Base-by-base conservation (phyloP, 2,888 invertebrate genomes). In the Eudasyphora cyanicolor region DNA sequence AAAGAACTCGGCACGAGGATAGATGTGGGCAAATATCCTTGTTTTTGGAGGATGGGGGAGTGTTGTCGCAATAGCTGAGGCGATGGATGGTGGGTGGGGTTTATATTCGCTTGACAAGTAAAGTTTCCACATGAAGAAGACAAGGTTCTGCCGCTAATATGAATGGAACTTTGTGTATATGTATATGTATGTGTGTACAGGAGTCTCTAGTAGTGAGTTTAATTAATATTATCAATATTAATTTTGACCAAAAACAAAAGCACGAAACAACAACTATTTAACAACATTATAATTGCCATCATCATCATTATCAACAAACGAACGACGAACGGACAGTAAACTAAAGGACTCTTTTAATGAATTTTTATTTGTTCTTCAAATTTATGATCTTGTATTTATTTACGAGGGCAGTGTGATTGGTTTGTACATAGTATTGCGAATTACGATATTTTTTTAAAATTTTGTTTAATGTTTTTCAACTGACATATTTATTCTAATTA, bases 1-100 rank as follows among this genome's bases (percentile, higher is more conserved):
- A 89, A n/a, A n/a, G n/a, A n/a, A 89, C 86, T 86, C 84, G 80
- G 24, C 51, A 32, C 49, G 19, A 42, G 29, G 60, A 42, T 29
- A 85, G 77, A 80, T 76, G 69, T 62, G 83, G 42, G 60, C 45
- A 27, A 76, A 75, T 73, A 67, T 42, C 49, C 75, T 64, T 67
- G 24, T 21, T 67, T 32, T 67, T 60, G 57, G 21, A 24, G 54
- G 32, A 12, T 6, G 51, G 19, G 70, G 57, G 17, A 64, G 27
- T 10, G 32, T n/a, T n/a, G 51, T 14, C 21, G 51, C 19, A 71
- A 42, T 24, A 42, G 71, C n/a, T n/a, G 32, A 19, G 69, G 27
- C 29, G 38, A 19, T 57, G 64, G 42, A 76, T 27, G 21, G 42
- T 49, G 57, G 54, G 14, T 35, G 64, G 70, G 5, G n/a, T 70